A percentile compares a stretch with the other conserved stretches of the same genome.
phyloP scores from a whole-genome alignment of 2,888 invertebrate genomes.

The Tinea semifulvella region DNA sequence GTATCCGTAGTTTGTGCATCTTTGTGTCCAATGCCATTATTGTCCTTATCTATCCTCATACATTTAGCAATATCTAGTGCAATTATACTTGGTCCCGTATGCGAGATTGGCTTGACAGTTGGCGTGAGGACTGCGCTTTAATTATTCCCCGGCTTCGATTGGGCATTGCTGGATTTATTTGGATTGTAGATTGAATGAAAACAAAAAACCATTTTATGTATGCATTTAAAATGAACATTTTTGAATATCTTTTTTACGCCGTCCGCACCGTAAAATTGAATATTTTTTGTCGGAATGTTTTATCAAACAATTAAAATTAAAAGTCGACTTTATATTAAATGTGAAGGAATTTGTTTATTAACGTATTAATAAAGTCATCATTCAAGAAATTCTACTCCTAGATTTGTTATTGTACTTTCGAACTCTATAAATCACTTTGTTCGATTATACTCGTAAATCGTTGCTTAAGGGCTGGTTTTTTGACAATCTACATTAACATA shows the following conservation, averaged over 20 bases:
- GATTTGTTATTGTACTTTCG: too few species aligned
- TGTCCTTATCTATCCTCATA: slow-evolving; percentile 30
- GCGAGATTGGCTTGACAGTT: slow-evolving; percentile 11
- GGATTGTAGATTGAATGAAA: slow-evolving; percentile 12
- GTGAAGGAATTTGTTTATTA: too few species aligned
- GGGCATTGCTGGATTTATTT: slow-evolving; percentile 11
- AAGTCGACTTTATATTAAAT: too few species aligned
- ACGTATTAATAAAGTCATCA: too few species aligned
- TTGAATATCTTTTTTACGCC: background rate
- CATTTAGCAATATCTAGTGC: slow-evolving; percentile 31
- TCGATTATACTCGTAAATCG: too few species aligned
- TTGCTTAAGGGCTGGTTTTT: too few species aligned
- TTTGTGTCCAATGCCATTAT: slow-evolving; percentile 22
- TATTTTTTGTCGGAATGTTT: background rate
- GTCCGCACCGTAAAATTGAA: background rate
- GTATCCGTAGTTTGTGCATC: too few species aligned
- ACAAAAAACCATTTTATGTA: slow-evolving; percentile 5
- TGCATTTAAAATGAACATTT: slow-evolving; percentile 10
- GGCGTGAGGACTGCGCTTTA: slow-evolving; percentile 11
- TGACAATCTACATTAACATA: too few species aligned
- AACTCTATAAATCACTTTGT: too few species aligned
- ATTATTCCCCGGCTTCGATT: slow-evolving; percentile 11
- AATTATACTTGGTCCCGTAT: slow-evolving; percentile 22
- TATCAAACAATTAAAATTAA: slow-evolving; percentile 2
- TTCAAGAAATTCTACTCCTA: too few species aligned